Percentiles rank a stretch among this genome's conserved stretches.
Evolutionary conservation across 2,797 vertebrate genomes (phyloP).

Genomic region (Hippopotamyrus pictus): DNA sequence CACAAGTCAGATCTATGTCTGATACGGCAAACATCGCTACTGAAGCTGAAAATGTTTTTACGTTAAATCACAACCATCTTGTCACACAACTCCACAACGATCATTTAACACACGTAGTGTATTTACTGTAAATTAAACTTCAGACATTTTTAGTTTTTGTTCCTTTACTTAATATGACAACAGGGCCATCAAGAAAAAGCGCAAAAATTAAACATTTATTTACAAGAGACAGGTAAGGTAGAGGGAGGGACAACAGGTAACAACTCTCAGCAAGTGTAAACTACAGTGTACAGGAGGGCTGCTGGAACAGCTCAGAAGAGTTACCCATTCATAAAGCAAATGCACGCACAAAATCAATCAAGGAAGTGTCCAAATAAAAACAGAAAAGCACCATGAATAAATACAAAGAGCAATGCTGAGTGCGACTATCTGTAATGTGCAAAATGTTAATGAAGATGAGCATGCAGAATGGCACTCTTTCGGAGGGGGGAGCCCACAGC

Average conservation of each 20-base stretch:
- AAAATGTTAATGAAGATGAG: slow-evolving; percentile 7
- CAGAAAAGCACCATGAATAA: slow-evolving; percentile 16
- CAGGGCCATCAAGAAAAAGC: not conserved
- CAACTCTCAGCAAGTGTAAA: not conserved
- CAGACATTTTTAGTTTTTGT: not conserved
- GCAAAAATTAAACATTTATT: slow-evolving; percentile 8
- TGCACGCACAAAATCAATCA: not conserved
- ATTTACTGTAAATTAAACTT: not conserved
- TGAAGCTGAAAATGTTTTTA: not conserved
- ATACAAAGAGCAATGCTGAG: not conserved
- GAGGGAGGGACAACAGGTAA: not conserved
- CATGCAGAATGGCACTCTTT: not conserved
- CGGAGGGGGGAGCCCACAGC: not conserved
- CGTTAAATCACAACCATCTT: not conserved
- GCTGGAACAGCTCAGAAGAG: not conserved
- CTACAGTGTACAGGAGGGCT: not conserved
- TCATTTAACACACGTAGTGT: not conserved
- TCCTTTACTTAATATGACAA: not conserved
- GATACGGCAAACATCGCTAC: not conserved
- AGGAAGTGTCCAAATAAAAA: not conserved
- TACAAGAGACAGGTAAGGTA: not conserved
- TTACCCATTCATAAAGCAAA: not conserved
- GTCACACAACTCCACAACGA: not conserved
- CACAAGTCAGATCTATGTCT: not conserved
- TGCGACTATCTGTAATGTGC: not conserved